Conservation (phyloP, 2,797 vertebrate genomes). For the Scyliorhinus canicula region DNA sequence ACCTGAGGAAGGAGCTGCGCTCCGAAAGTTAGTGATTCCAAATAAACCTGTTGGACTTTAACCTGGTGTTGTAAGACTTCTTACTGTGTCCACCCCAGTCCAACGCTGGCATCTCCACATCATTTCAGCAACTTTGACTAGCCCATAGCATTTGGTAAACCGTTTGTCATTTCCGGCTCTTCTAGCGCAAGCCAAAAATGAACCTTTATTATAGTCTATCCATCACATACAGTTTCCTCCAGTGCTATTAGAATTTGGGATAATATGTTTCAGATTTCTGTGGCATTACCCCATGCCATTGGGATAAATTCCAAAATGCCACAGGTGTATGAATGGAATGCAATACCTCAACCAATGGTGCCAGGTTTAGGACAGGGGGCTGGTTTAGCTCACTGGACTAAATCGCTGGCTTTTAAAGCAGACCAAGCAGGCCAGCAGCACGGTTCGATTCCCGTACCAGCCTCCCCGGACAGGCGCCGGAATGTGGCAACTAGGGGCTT, state of each 20-base stretch:
- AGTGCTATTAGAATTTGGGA: not conserved
- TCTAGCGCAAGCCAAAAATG: not conserved
- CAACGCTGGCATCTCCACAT: no score
- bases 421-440: no score
- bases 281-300: not conserved
- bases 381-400: no score
- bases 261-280: not conserved
- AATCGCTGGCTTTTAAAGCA: no score
- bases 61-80: no score
- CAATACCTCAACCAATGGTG: not conserved
- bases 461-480: no score
- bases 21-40: no score
- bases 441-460: no score
- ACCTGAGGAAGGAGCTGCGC: no score
- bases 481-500: no score
- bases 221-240: not conserved
- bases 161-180: not conserved
- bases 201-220: not conserved
- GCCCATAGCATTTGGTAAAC: not conserved
- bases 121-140: not conserved
- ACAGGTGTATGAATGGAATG: not conserved
- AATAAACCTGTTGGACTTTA: no score
- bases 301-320: slow-evolving; percentile 1
- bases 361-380: not conserved
- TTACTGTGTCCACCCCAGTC: no score